A percentile compares a stretch with the other conserved stretches of the same genome.
These are phyloP conservation scores for Polydrusus cervinus DNA, from an alignment of 2,888 invertebrate genomes.

Conservation along the genomic window DNA sequence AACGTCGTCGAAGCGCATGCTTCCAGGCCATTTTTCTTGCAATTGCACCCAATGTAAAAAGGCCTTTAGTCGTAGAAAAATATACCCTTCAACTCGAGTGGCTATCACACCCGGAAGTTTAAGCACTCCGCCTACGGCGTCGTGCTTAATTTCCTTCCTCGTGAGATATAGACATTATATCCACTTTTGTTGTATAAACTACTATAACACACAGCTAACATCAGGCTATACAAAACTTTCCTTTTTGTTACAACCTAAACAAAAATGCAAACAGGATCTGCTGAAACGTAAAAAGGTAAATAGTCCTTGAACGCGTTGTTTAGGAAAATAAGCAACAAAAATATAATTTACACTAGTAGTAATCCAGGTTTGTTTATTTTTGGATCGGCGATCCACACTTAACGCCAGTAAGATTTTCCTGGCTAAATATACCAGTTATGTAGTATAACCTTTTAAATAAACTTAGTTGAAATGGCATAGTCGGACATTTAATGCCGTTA, in stretches of 20 bases:
- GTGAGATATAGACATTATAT: too few species aligned
- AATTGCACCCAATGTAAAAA: too few species aligned
- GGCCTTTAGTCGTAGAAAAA: too few species aligned
- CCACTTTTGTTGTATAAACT: too few species aligned
- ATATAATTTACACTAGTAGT: slow-evolving; percentile 51
- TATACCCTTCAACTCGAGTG: too few species aligned
- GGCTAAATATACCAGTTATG: slow-evolving; percentile 48
- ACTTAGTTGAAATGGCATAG: slow-evolving; percentile 29
- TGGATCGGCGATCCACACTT: slow-evolving; percentile 49
- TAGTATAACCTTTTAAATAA: slow-evolving; percentile 44
- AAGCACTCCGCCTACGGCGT: too few species aligned
- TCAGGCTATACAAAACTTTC: not conserved
- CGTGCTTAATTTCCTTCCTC: too few species aligned
- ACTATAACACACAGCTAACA: too few species aligned
- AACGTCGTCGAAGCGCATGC: too few species aligned
- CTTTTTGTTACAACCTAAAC: not conserved
- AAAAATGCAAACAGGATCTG: slow-evolving; percentile 4
- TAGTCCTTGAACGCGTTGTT: slow-evolving; percentile 19
- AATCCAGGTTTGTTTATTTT: slow-evolving; percentile 54
- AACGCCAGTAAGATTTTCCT: slow-evolving; percentile 38
- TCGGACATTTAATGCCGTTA: not conserved
- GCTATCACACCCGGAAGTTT: too few species aligned
- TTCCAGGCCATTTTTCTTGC: too few species aligned
- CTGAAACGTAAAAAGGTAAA: not conserved
- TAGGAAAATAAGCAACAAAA: slow-evolving; percentile 64